phyloP scores from a whole-genome alignment of 1,140 invertebrate species.

The Drosophila arawakana region DNA sequence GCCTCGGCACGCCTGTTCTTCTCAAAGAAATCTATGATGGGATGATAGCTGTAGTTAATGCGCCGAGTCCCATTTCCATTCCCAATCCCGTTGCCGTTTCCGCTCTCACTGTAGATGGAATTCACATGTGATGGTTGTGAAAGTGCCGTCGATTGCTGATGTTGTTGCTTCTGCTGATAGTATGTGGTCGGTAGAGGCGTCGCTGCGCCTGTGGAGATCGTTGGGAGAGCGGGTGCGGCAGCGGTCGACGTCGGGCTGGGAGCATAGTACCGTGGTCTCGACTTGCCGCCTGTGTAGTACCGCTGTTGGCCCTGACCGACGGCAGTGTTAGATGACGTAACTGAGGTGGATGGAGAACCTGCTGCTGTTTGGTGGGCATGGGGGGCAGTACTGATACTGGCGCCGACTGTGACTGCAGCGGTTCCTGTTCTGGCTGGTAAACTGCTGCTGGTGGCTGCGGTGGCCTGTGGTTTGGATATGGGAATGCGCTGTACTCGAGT shows the following conservation, averaged over 20 bases:
- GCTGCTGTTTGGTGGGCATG: constrained; percentile 85
- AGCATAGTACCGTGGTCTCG: constrained; percentile 76
- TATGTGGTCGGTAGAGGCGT: constrained; percentile 62
- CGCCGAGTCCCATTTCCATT: constrained; percentile 82
- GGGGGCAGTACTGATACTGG: constrained; percentile 60
- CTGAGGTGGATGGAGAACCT: constrained; percentile 63
- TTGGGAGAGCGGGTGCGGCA: constrained; percentile 25
- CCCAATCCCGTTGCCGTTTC: constrained; percentile 16
- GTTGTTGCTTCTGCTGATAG: constrained; percentile 50
- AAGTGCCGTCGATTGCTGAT: constrained; percentile 62
- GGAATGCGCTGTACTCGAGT: constrained; percentile 57
- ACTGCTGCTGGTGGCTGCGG: constrained; percentile 50
- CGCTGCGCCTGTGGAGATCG: constrained; percentile 51
- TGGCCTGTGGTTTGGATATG: constrained; percentile 54
- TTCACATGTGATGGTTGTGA: constrained; percentile 67
- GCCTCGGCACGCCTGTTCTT: constrained; percentile 56
- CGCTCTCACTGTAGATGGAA: constrained; percentile 50
- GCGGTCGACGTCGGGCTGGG: constrained; percentile 50
- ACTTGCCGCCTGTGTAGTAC: constrained; percentile 45
- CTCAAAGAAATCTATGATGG: constrained; percentile 93
- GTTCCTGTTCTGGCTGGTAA: constrained; percentile 61
- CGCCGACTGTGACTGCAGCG: constrained; percentile 26
- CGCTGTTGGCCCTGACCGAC: constrained; percentile 42
- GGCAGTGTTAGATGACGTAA: constrained; percentile 60
- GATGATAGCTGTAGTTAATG: constrained; percentile 93